Percentiles rank a stretch among this genome's conserved stretches.
Conservation (phyloP, 1,140 invertebrate genomes). For the Pachypsylla venusta region DNA sequence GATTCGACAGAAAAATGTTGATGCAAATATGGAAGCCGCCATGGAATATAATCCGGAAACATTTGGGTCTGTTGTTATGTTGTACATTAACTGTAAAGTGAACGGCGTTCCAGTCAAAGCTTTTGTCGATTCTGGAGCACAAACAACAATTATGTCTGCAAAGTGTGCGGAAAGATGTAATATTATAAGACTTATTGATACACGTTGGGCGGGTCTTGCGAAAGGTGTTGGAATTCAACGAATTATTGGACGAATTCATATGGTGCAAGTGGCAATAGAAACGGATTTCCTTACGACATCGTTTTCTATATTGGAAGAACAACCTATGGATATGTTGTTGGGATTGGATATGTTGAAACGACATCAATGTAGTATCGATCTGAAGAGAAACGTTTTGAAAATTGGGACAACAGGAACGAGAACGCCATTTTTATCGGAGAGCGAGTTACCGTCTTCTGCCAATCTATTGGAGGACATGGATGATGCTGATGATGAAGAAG, state of each 20-base stretch:
- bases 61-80: slow-evolving; percentile 93
- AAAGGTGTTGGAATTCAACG: slow-evolving; percentile 46
- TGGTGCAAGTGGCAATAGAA: slow-evolving; percentile 93
- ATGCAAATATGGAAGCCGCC: slow-evolving; percentile 96
- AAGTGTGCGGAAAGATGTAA: slow-evolving; percentile 85
- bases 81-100: slow-evolving; percentile 91
- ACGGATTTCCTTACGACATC: slow-evolving; percentile 86
- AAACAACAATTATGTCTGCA: slow-evolving; percentile 88
- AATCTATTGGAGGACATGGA: neutral
- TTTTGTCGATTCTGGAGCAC: slow-evolving; percentile 89
- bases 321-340: slow-evolving; percentile 96
- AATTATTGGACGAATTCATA: slow-evolving; percentile 90
- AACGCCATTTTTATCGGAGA: slow-evolving; percentile 77
- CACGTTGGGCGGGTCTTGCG: slow-evolving; percentile 46
- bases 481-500: too few species aligned
- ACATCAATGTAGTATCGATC: slow-evolving; percentile 87
- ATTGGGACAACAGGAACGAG: slow-evolving; percentile 91
- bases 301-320: slow-evolving; percentile 93
- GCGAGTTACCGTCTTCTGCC: slow-evolving; percentile 56
- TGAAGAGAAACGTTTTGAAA: slow-evolving; percentile 71
- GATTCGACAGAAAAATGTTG: slow-evolving; percentile 89
- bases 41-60: slow-evolving; percentile 97
- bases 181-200: slow-evolving; percentile 89
- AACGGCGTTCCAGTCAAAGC: slow-evolving; percentile 94
- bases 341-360: slow-evolving; percentile 94